Percentiles rank a stretch among this genome's conserved stretches.
phyloP scores from a whole-genome alignment of 2,797 vertebrate genomes.

The Enteromius viviparus region DNA sequence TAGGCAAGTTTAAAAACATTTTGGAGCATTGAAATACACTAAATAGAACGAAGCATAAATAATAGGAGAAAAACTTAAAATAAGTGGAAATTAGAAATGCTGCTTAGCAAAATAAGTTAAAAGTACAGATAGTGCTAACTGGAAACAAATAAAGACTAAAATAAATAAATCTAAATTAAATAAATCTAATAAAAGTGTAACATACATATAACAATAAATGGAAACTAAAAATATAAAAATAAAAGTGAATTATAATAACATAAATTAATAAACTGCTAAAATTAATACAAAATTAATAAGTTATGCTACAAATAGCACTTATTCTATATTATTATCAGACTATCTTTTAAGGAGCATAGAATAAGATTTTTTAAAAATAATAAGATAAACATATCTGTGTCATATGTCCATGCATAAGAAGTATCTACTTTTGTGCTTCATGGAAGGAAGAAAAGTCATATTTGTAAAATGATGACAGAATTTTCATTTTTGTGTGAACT shows the following conservation, averaged over 20 bases:
- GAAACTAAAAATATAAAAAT: not conserved
- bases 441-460: not conserved
- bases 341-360: not conserved
- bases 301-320: not conserved
- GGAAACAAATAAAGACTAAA: not conserved
- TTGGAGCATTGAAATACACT: not conserved
- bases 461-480: not conserved
- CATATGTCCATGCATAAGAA: not conserved
- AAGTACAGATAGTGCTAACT: not conserved
- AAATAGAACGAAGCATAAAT: not conserved
- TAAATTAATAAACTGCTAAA: not conserved
- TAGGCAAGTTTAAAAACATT: not conserved
- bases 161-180: not conserved
- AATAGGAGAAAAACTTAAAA: not conserved
- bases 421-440: not conserved
- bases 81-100: not conserved
- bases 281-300: not conserved
- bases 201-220: not conserved
- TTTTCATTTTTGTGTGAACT: not conserved
- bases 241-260: not conserved
- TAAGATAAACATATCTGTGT: too few species aligned
- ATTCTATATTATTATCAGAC: too few species aligned
- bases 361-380: not conserved
- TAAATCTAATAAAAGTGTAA: not conserved
- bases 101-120: not conserved